These are phyloP conservation scores for Drosophila algonquin DNA, from an alignment of 2,888 invertebrate species.

Conservation along the genomic window DNA sequence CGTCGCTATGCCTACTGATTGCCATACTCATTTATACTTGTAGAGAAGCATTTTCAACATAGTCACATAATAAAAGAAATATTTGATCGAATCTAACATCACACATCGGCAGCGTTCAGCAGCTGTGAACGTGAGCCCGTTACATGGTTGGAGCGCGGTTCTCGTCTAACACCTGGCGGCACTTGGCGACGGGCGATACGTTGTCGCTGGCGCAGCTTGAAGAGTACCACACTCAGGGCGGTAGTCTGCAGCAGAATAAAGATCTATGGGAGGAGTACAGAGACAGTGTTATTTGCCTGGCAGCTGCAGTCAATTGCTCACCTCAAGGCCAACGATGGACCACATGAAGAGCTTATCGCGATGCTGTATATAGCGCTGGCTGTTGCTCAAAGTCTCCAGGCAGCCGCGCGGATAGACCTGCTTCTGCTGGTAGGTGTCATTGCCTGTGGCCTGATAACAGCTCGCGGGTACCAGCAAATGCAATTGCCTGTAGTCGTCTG, in stretches of 20 bases:
- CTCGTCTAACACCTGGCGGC: conserved; percentile 61
- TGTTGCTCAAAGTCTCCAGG: conserved; percentile 60
- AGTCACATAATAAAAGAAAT: conserved; percentile 42
- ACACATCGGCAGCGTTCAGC: conserved; percentile 53
- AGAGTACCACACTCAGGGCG: conserved; percentile 59
- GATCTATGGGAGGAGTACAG: conserved; percentile 35
- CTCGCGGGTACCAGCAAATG: conserved; percentile 66
- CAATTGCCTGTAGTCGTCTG: conserved; percentile 67
- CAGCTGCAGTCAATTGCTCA: conserved; percentile 42
- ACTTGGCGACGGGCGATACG: conserved; percentile 49
- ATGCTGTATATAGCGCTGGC: conserved; percentile 58
- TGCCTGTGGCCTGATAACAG: conserved; percentile 63
- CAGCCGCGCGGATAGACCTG: conserved; percentile 64
- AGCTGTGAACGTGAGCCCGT: conserved; percentile 63
- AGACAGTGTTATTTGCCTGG: neutral
- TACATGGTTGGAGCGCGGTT: conserved; percentile 69
- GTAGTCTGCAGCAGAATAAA: conserved; percentile 62
- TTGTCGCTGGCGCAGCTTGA: conserved; percentile 55
- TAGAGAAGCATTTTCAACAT: conserved; percentile 43
- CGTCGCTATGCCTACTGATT: conserved; percentile 72
- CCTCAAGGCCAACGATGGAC: conserved; percentile 75
- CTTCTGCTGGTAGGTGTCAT: conserved; percentile 28
- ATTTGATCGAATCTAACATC: conserved; percentile 26
- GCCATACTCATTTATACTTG: conserved; percentile 23
- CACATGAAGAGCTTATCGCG: conserved; percentile 76